A percentile compares a stretch with the other conserved stretches of the same genome.
These are phyloP conservation scores for Phaetusa simplex DNA, from an alignment of 2,113 vertebrate species.

Conservation along the genomic window DNA sequence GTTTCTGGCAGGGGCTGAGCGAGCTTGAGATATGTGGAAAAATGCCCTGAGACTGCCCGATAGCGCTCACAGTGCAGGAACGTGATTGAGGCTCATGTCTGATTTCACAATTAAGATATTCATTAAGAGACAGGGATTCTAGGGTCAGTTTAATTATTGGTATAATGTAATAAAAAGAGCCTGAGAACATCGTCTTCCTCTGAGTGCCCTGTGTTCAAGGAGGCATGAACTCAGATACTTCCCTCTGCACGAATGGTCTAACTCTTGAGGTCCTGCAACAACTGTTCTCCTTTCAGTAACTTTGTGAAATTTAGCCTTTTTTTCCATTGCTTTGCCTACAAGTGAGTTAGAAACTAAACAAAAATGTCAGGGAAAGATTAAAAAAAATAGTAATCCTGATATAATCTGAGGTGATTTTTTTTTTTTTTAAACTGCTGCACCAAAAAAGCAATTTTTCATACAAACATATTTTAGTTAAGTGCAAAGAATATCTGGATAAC, in stretches of 20 bases:
- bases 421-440: neutral
- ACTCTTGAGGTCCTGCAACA: neutral
- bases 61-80: neutral
- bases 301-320: neutral
- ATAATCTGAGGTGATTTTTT: neutral
- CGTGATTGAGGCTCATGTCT: fast-evolving
- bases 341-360: neutral
- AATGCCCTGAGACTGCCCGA: neutral
- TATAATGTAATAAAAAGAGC: neutral
- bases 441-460: neutral
- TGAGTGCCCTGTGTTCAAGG: neutral
- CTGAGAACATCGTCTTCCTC: neutral
- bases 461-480: neutral
- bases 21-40: neutral
- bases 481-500: neutral
- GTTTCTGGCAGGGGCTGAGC: neutral
- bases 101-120: neutral
- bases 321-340: neutral
- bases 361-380: neutral
- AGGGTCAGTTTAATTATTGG: neutral
- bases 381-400: neutral
- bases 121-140: neutral
- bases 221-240: neutral
- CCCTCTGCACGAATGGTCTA: neutral
- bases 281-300: neutral